These are phyloP conservation scores for Capitella teleta DNA, from an alignment of 1,140 invertebrate species.

Conservation along the genomic window DNA sequence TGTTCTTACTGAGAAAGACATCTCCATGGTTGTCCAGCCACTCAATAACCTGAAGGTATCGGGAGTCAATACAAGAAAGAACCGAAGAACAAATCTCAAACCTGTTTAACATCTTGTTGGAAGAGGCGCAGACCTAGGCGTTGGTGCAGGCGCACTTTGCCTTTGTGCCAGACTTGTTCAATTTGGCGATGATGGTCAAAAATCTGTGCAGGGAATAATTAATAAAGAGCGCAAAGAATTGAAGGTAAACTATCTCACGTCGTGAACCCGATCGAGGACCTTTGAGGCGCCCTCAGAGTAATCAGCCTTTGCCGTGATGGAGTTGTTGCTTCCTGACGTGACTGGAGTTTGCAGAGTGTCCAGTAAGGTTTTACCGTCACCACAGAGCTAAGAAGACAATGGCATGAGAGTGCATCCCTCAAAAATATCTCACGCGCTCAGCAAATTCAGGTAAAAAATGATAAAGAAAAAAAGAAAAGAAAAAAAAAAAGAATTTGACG, in stretches of 20 bases:
- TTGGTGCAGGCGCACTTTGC: constrained; percentile 87
- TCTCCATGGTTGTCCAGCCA: constrained; percentile 99
- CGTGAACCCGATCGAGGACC: constrained; percentile 49
- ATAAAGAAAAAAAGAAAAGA: too few relatives aligned
- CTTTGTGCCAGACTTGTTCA: constrained; percentile 85
- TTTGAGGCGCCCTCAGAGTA: constrained; percentile 70
- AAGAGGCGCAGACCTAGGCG: constrained; percentile 81
- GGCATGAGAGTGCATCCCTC: too few relatives aligned
- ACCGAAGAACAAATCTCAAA: constrained; percentile 9
- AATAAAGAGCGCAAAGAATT: neutral
- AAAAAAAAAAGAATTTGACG: too few relatives aligned
- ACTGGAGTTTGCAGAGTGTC: constrained; percentile 42
- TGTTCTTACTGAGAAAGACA: constrained; percentile 92
- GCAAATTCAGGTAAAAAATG: too few relatives aligned
- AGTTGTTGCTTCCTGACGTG: constrained; percentile 54
- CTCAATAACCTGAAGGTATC: constrained; percentile 64
- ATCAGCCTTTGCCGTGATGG: constrained; percentile 64
- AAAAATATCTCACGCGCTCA: too few relatives aligned
- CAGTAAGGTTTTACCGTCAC: constrained; percentile 43
- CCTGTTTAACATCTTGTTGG: constrained; percentile 74
- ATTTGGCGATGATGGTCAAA: constrained; percentile 81
- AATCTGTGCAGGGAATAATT: constrained; percentile 52
- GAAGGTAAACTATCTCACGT: constrained; percentile 21
- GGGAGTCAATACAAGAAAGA: neutral
- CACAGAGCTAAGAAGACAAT: constrained; percentile 40